Evolutionary conservation across 2,113 vertebrate species (phyloP).

Genomic region (Neomonachus schauinslandi): DNA sequence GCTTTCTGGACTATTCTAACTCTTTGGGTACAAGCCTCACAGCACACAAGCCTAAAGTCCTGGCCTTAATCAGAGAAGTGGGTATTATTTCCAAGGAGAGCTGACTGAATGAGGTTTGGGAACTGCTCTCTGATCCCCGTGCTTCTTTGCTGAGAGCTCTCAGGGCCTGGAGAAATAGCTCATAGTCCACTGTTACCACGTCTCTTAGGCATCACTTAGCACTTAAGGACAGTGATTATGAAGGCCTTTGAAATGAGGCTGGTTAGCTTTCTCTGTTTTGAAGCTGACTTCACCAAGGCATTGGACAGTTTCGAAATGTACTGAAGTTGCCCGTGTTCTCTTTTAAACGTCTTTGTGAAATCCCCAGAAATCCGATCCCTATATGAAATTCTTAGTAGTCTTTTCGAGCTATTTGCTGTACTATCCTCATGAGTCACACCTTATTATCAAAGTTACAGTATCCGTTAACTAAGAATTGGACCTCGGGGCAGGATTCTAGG

Average conservation of each 20-base stretch:
- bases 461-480: slow-evolving; percentile 57
- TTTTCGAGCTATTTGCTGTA: slow-evolving; percentile 11
- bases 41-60: background rate
- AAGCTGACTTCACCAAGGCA: background rate
- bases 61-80: background rate
- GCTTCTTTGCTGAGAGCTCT: slow-evolving; percentile 7
- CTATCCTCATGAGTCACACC: background rate
- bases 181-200: background rate
- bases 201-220: background rate
- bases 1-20: background rate
- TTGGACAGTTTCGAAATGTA: background rate
- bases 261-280: background rate
- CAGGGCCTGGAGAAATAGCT: background rate
- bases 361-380: background rate
- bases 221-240: background rate
- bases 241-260: background rate
- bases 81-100: background rate
- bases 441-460: slow-evolving; percentile 62
- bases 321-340: background rate
- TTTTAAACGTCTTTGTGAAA: slow-evolving; percentile 37
- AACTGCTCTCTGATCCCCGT: slow-evolving; percentile 17
- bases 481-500: slow-evolving; percentile 59
- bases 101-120: background rate
- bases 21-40: background rate
- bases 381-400: slow-evolving; percentile 1